A percentile compares a stretch with the other conserved stretches of the same genome.
These are phyloP conservation scores for Sebastes paucispinis DNA, from an alignment of 2,797 vertebrate genomes.

Conservation along the genomic window DNA sequence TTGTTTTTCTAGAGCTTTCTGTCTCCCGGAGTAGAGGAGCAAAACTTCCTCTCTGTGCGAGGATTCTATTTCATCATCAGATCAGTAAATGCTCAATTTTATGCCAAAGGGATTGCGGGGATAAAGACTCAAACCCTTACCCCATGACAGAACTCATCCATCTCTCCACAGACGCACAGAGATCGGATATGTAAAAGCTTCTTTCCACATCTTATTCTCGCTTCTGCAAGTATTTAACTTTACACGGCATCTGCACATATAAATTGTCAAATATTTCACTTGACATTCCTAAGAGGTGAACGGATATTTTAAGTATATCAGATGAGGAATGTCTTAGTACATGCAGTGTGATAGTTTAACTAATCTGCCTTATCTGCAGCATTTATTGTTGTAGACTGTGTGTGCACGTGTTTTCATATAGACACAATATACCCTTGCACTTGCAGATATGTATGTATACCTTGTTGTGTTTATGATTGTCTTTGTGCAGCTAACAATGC, in stretches of 20 bases:
- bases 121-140: constrained; percentile 61
- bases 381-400: background rate
- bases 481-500: background rate
- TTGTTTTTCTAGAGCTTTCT: constrained; percentile 28
- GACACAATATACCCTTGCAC: background rate
- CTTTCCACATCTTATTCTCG: constrained; percentile 37
- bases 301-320: background rate
- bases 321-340: background rate
- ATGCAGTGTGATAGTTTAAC: background rate
- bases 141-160: constrained; percentile 53
- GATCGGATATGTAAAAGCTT: constrained; percentile 43
- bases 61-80: constrained; percentile 61
- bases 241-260: background rate
- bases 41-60: constrained; percentile 26
- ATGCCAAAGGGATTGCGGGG: constrained; percentile 61
- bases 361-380: background rate
- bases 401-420: background rate
- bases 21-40: constrained; percentile 4
- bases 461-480: background rate
- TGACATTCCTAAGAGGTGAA: background rate
- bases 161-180: constrained; percentile 33
- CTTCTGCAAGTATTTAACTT: constrained; percentile 34
- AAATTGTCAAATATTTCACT: constrained; percentile 6
- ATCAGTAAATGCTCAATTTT: constrained; percentile 67
- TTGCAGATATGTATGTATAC: background rate